Conservation (phyloP, 1,140 invertebrate species). For the Cryptotermes secundus region DNA sequence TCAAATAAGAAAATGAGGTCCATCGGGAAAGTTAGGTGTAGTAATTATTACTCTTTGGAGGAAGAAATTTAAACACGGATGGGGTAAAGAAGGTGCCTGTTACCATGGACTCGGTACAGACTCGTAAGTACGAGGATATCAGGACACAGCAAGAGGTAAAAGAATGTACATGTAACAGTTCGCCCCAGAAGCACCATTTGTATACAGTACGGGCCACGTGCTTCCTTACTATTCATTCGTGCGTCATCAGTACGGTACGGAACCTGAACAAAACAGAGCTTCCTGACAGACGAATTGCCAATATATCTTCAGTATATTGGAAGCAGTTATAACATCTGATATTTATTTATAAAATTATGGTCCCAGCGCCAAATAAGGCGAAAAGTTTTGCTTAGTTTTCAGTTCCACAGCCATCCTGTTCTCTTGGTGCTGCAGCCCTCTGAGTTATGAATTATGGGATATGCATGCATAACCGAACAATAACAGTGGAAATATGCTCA, state of each 20-base stretch:
- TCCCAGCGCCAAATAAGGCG: background rate
- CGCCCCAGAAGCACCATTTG: background rate
- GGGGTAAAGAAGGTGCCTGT: background rate
- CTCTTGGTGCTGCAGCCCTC: background rate
- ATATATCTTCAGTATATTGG: no score
- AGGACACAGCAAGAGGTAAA: background rate
- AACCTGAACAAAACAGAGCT: background rate
- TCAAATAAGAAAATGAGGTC: background rate
- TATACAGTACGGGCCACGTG: background rate
- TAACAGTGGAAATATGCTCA: background rate
- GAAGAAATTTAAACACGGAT: background rate
- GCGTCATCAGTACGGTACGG: background rate
- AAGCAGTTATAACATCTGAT: no score
- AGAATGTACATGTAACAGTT: background rate
- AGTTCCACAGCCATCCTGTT: background rate
- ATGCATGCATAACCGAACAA: background rate
- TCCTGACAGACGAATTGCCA: no score
- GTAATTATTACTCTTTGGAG: no score
- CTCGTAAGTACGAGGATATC: background rate
- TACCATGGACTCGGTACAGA: background rate
- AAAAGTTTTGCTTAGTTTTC: background rate
- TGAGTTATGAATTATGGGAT: conserved; percentile 19
- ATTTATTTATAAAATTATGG: background rate
- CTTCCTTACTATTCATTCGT: background rate
- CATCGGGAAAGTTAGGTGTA: background rate